A percentile compares a stretch with the other conserved stretches of the same genome.
Conservation (phyloP, 2,888 invertebrate species). For the Eupithecia vulgata region DNA sequence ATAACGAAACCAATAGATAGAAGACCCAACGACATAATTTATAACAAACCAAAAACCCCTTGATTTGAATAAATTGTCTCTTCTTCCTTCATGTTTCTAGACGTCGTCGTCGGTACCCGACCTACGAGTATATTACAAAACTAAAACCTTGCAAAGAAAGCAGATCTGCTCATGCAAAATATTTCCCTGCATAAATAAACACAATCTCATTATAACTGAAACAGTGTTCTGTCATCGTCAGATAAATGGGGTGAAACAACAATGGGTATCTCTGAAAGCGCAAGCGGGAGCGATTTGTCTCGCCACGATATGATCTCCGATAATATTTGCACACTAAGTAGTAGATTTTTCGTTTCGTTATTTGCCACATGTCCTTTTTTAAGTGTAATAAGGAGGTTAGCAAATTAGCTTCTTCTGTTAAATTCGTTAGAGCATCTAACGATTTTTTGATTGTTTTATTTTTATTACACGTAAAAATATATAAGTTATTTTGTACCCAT, state of each 20-base stretch:
- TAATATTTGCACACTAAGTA: background rate
- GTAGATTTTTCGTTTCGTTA: background rate
- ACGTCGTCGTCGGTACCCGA: background rate
- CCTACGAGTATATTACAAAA: background rate
- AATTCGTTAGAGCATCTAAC: background rate
- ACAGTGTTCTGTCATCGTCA: conserved; percentile 32
- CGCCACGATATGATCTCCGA: background rate
- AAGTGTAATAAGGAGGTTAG: background rate
- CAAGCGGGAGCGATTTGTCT: conserved; percentile 4
- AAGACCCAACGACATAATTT: background rate
- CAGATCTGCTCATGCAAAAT: conserved; percentile 16
- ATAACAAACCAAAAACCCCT: background rate
- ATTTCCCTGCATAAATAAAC: conserved; percentile 32
- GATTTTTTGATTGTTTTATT: background rate
- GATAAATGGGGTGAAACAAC: conserved; percentile 33
- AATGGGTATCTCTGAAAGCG: background rate
- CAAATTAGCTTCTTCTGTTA: background rate
- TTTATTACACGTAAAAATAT: background rate
- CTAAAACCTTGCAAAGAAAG: conserved; percentile 8
- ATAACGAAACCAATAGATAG: background rate
- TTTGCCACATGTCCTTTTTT: background rate
- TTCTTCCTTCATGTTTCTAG: background rate
- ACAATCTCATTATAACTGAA: conserved; percentile 32
- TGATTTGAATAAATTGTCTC: background rate
- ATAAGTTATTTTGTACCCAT: background rate